Base-by-base conservation (phyloP, 1,140 invertebrate genomes). In the Leptinotarsa undecemlineata region DNA sequence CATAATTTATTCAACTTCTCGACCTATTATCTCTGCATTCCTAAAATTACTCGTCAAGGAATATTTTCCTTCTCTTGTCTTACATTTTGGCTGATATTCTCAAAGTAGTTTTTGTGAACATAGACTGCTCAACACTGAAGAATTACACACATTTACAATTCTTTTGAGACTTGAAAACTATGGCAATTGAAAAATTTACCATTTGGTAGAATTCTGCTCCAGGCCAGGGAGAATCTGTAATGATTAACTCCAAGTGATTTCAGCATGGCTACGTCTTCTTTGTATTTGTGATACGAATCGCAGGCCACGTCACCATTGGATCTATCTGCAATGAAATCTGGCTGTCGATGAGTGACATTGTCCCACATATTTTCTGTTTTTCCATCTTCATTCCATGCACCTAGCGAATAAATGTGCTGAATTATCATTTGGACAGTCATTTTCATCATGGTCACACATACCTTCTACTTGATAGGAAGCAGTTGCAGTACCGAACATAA, bases 141-240 rank as follows among this genome's bases (percentile, higher is more conserved):
- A 1, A 42, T 42, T 3, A 42, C 8, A 42, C 8, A 42, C 33
- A 42, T n/a, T 61, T 0, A 61, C 60, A 61, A 13, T 17, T 20
- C 6, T 6, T 61, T 20, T 20, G 5, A 61, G 33, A 42, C 11
- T 42, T 42, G 33, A 42, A 42, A 11, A 42, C 1, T 11, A 42
- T 11, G 8, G 3, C 2, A 42, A 42, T 42, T 0, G 3, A 42
- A 42, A 42, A 8, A 42, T 20, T 64, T 72, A 13, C 81, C 81
- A 33, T 21, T 71, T n/a, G 81, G 81, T 33, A 82, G 72, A 21
- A 82, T 67, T 33, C 89, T 78, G 4, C 87, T 74, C 90, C 90
- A 91, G 15, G 89, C 88, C 72, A 92, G 84, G 0, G 90, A 92
- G 80, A 91, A 87, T 33, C 90, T 83, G 70, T 88, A 88, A 68